These are phyloP conservation scores for Drosophila neocordata DNA, from an alignment of 1,140 invertebrate genomes.

Conservation along the genomic window DNA sequence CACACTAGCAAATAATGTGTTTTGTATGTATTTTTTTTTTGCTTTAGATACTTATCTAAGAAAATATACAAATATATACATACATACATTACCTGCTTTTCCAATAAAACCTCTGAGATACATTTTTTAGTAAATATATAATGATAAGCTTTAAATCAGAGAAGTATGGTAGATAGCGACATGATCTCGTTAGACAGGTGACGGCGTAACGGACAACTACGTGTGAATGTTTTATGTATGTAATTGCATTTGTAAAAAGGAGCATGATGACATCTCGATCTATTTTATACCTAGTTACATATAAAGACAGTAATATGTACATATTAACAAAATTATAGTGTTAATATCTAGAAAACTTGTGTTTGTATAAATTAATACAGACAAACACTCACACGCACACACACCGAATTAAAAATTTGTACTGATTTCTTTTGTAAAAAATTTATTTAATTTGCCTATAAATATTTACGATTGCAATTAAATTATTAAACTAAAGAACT, in stretches of 20 bases:
- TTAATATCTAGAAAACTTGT: neutral
- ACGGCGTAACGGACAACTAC: neutral
- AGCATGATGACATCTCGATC: neutral
- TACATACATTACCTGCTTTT: no score
- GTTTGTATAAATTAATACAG: neutral
- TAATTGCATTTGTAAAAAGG: neutral
- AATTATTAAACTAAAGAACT: constrained; percentile 27
- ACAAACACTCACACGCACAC: neutral
- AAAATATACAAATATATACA: no score
- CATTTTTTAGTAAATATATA: neutral
- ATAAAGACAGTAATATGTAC: neutral
- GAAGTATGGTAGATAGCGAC: constrained; percentile 1
- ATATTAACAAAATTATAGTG: neutral
- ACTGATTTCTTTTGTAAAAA: neutral
- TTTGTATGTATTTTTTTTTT: neutral
- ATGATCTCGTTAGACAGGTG: neutral
- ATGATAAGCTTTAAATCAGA: constrained; percentile 1
- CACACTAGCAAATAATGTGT: neutral
- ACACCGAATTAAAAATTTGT: neutral
- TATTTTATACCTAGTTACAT: neutral
- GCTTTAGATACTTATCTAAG: no score
- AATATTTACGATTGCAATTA: constrained; percentile 17
- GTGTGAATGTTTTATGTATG: neutral
- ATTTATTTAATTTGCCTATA: neutral
- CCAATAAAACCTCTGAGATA: no score